phyloP scores from a whole-genome alignment of 2,797 vertebrate species.

The Holocentrus rufus region DNA sequence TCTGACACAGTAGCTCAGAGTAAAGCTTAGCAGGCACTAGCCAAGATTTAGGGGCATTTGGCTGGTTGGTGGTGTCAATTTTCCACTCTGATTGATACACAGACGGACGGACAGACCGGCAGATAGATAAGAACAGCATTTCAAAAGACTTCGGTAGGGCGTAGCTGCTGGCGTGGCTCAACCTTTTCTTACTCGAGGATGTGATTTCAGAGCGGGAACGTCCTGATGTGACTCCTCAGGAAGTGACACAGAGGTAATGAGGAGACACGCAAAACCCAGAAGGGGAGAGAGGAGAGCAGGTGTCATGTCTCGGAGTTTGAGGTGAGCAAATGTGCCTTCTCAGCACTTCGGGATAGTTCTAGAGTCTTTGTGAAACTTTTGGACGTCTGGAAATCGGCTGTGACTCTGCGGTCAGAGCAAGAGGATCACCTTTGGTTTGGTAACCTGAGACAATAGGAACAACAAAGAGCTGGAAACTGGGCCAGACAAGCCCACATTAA shows the following conservation, averaged over 20 bases:
- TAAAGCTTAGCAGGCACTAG: background rate
- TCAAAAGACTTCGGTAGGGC: too few species aligned
- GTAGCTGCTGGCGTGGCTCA: background rate
- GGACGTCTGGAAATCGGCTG: slow-evolving; percentile 18
- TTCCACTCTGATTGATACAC: background rate
- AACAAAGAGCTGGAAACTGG: slow-evolving; percentile 15
- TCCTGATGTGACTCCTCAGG: background rate
- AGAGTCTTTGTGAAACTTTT: background rate
- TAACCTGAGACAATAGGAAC: slow-evolving; percentile 27
- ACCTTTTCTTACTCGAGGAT: background rate
- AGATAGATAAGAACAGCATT: slow-evolving; percentile 3
- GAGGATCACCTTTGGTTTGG: slow-evolving; percentile 32
- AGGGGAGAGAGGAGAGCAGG: background rate
- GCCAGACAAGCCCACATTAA: slow-evolving; percentile 4
- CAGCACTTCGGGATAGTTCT: background rate
- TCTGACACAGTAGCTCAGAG: slow-evolving; percentile 4
- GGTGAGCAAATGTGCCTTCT: too few species aligned
- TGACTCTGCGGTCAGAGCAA: slow-evolving; percentile 31
- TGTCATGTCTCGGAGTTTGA: too few species aligned
- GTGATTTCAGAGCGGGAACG: slow-evolving; percentile 1
- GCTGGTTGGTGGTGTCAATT: slow-evolving; percentile 8
- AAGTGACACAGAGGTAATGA: background rate
- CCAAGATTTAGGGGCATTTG: background rate
- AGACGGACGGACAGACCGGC: background rate
- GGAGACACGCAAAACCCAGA: background rate